Base-by-base conservation (phyloP, 2,888 invertebrate genomes). In the Calameuta idolon region DNA sequence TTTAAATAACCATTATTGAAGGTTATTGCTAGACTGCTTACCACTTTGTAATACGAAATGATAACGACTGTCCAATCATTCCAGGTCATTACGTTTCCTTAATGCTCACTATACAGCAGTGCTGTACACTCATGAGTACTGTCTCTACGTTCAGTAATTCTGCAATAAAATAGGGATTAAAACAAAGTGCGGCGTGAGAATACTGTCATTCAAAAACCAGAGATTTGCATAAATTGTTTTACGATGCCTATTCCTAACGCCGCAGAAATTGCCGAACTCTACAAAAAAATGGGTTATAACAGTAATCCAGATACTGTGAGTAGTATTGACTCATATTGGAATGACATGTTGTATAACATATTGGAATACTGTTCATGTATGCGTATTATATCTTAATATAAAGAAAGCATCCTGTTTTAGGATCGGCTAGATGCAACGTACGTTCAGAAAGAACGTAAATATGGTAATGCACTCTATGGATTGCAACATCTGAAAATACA, bases 231-330 rank as follows among this genome's bases (percentile, higher is more conserved):
- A 80, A 75, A 69, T 55, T 30, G 71, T 55, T 73, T 69, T 69
- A 74, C 35, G 12, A 81, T 81, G 81, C 80, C 81, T 68, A 76
- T 79, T 69, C 79, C 76, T 34, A 77, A 79, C 77, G 79, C 80
- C 23, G 74, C 79, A 75, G 79, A 80, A 74, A 81, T 81, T 73
- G 77, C 68, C 30, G 79, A 79, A 76, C 79, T 81, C 31, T 81
- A 75, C 74, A 76, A 79, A 74, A 78, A 76, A 37, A 81, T 81
- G 81, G 77, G 79, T 74, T 81, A 80, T 78, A 81, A 80, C 74
- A 77, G 79, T 76, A 31, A 71, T 12, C 71, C 55, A 9, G 23
- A 55, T 55, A 23, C 23, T 55, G 55, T 55, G 23, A 55, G 55
- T 23, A 55, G 23, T 55, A 55, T 23, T 2, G 23, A 5, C 23